Base-by-base conservation (phyloP, 2,113 vertebrate genomes). In the Suricata suricatta region DNA sequence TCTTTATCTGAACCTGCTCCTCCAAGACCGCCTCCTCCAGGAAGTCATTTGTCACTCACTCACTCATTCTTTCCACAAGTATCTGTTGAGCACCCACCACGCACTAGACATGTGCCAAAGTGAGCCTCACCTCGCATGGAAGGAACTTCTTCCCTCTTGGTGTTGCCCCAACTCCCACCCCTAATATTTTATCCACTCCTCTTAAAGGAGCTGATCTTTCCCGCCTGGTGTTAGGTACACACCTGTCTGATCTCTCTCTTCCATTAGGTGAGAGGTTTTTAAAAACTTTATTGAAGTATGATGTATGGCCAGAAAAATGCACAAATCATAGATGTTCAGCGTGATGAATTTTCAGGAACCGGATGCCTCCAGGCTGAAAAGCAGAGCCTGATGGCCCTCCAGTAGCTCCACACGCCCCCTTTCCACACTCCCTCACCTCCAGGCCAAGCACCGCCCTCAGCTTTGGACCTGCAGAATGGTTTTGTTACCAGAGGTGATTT, bases 81-180 rank as follows among this genome's bases (percentile, higher is more conserved):
- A 4, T 47, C 57, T 38, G 0, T 6, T 44, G 27, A 76, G 60
- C 12, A 57, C 52, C 64, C 2, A 35, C 41, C 11, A 0, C 17
- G 41, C 0, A 2, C 52, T 50, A 19, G 44, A 82, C 15, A 44
- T 2, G 1, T 52, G 84, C 44, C 47, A 7, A 72, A 35, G 52
- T 13, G 27, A 21, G 15, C 33, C 76, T 83, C 31, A 7, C 47
- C 29, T 72, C 23, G 29, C 21, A 1, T 0, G 9, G 76, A 85
- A 72, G 68, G 52, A 57, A 44, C 38, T 81, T 64, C 60, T 74
- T 68, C 25, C 50, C 52, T 54, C 5, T 41, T 7, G 5, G 23
- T 41, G 35, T 71, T 76, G 57, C 50, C 35, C 38, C 3, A 0
- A 16, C 41, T 50, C 83, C 33, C 9, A 57, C 16, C 52, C 74